A percentile compares a stretch with the other conserved stretches of the same genome.
These are phyloP conservation scores for Muntiacus muntjak DNA, from an alignment of 2,113 vertebrate genomes.

Conservation along the genomic window DNA sequence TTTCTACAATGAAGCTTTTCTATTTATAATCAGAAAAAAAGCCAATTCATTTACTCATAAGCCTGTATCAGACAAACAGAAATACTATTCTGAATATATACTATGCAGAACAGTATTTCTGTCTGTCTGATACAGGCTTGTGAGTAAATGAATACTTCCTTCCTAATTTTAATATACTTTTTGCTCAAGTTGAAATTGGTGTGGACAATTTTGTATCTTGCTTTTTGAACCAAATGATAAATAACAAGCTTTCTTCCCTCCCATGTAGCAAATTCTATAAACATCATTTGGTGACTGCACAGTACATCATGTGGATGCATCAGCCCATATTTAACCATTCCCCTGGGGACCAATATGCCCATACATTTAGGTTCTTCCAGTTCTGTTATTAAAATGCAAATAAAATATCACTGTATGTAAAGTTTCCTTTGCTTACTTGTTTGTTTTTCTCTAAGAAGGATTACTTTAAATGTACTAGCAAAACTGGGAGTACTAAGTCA, in stretches of 20 bases:
- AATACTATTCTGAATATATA: not conserved
- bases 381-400: not conserved
- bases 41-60: not conserved
- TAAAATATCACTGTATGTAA: not conserved
- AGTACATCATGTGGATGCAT: rapidly evolving
- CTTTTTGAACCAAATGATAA: not conserved
- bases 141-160: not conserved
- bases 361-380: not conserved
- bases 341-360: not conserved
- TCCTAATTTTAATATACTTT: not conserved
- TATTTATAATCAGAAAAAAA: not conserved
- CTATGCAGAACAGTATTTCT: not conserved
- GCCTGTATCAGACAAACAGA: not conserved
- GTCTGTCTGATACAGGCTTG: not conserved
- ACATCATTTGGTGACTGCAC: not conserved
- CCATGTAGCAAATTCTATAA: not conserved
- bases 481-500: not conserved
- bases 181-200: not conserved
- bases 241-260: not conserved
- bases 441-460: not conserved
- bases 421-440: not conserved
- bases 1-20: not conserved
- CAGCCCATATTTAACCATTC: rapidly evolving
- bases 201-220: not conserved
- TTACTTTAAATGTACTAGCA: not conserved